A percentile compares a stretch with the other conserved stretches of the same genome.
Conservation (phyloP, 1,140 invertebrate species). For the Drosophila teissieri region DNA sequence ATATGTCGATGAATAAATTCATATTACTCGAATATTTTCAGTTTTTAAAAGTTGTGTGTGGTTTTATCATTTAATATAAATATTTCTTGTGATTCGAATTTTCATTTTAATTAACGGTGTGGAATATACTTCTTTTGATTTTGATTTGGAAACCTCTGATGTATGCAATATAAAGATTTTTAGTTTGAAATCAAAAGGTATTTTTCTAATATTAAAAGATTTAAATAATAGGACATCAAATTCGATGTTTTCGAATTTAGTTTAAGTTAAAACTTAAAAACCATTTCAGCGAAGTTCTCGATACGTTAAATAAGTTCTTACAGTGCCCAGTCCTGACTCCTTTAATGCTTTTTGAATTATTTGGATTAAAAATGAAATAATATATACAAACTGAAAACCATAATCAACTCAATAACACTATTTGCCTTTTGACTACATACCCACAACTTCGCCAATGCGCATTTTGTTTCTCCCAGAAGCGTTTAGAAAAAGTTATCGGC, state of each 20-base stretch:
- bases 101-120: neutral
- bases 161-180: too few species aligned
- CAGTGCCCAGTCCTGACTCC: neutral
- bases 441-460: conserved; percentile 19
- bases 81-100: neutral
- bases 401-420: neutral
- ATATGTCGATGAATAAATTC: neutral
- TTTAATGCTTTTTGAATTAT: too few species aligned
- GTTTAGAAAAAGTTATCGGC: conserved; percentile 72
- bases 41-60: neutral
- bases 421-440: conserved; percentile 45
- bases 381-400: neutral
- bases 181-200: neutral
- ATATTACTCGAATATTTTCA: neutral
- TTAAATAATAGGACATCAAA: neutral
- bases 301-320: neutral
- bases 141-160: neutral
- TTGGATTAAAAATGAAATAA: too few species aligned
- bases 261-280: too few species aligned
- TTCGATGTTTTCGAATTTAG: neutral
- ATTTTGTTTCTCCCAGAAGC: conserved; percentile 53
- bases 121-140: neutral
- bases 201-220: neutral
- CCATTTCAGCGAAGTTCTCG: too few species aligned
- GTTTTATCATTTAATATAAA: neutral